Conservation (phyloP, 2,888 invertebrate genomes). For the Eledone cirrhosa region DNA sequence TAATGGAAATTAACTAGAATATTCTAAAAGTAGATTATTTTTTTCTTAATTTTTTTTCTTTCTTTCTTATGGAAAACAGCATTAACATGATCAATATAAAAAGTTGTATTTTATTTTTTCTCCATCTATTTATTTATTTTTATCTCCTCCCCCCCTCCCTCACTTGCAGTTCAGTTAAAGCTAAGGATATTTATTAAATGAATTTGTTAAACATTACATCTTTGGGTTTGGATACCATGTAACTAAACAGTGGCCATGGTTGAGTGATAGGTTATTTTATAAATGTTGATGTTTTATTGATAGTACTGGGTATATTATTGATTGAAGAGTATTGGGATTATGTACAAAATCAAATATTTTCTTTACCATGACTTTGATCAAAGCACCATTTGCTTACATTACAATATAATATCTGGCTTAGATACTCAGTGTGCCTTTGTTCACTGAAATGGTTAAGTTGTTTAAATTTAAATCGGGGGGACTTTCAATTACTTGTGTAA, state of each 20-base stretch:
- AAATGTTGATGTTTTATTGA: slow-evolving; percentile 5
- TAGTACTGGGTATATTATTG: slow-evolving; percentile 13
- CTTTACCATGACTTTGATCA: slow-evolving; percentile 16
- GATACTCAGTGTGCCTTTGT: slow-evolving; percentile 1
- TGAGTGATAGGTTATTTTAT: slow-evolving; percentile 10
- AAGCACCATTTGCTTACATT: slow-evolving; percentile 16
- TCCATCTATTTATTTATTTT: too few relatives aligned
- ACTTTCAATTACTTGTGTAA: neutral
- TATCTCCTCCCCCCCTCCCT: too few relatives aligned
- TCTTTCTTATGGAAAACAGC: too few relatives aligned
- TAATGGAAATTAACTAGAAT: too few relatives aligned
- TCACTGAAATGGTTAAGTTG: slow-evolving; percentile 23
- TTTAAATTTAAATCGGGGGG: slow-evolving; percentile 18
- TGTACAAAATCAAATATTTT: slow-evolving; percentile 15
- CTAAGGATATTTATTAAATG: too few relatives aligned
- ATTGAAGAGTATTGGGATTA: slow-evolving; percentile 11
- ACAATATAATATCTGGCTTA: neutral
- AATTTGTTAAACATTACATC: too few relatives aligned
- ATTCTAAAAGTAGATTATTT: too few relatives aligned
- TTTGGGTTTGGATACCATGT: too few relatives aligned
- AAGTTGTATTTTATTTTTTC: too few relatives aligned
- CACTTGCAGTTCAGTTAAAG: too few relatives aligned
- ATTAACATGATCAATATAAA: too few relatives aligned
- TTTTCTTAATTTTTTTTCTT: too few relatives aligned
- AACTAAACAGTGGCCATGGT: neutral